These are phyloP conservation scores for Seira ritae DNA, from an alignment of 2,888 invertebrate species.

Conservation along the genomic window DNA sequence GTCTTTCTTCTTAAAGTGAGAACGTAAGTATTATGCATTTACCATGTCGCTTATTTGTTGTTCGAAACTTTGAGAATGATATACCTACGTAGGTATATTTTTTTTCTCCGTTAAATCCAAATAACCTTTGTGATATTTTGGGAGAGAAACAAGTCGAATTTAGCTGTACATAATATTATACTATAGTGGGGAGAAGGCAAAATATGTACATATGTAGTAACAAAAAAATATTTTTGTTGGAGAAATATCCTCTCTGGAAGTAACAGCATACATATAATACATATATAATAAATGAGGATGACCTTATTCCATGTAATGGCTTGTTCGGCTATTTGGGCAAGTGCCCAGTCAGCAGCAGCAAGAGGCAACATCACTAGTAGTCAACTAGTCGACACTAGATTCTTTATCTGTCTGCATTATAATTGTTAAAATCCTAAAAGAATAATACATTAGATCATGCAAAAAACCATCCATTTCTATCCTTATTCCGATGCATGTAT, in stretches of 20 bases:
- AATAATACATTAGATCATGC: slow-evolving; percentile 28
- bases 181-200: not conserved
- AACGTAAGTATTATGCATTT: not conserved
- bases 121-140: not conserved
- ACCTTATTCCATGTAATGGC: slow-evolving; percentile 32
- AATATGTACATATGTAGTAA: not conserved
- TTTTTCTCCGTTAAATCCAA: not conserved
- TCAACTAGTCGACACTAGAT: slow-evolving; percentile 48
- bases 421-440: slow-evolving; percentile 31
- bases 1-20: not conserved
- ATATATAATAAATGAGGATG: slow-evolving; percentile 8
- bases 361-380: slow-evolving; percentile 30
- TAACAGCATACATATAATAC: slow-evolving; percentile 2
- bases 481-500: slow-evolving; percentile 11
- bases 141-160: not conserved
- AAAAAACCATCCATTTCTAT: slow-evolving; percentile 17
- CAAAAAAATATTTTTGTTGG: not conserved
- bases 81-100: not conserved
- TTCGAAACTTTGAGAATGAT: not conserved
- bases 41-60: not conserved
- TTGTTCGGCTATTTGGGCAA: slow-evolving; percentile 55
- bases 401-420: slow-evolving; percentile 40
- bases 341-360: slow-evolving; percentile 56
- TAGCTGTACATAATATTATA: too few species aligned
- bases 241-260: not conserved